Conservation (phyloP, 2,113 vertebrate species). For the Pelusios castaneus region DNA sequence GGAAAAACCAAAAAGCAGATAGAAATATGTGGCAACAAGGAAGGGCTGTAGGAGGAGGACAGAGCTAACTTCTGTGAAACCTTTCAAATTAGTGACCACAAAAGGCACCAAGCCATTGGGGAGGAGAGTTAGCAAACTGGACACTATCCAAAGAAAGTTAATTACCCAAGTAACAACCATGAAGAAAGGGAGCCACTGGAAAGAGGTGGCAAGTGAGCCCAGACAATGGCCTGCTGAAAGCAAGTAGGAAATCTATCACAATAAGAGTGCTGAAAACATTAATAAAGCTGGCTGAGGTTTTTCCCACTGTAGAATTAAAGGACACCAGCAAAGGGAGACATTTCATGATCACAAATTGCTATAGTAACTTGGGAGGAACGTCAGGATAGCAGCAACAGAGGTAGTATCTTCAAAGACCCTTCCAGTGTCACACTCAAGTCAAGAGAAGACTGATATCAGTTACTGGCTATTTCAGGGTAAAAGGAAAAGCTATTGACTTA, state of each 20-base stretch:
- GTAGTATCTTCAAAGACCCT: not conserved
- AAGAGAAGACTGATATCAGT: not conserved
- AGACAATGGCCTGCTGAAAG: not conserved
- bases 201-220: not conserved
- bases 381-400: not conserved
- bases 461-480: not conserved
- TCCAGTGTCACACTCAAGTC: not conserved
- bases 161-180: not conserved
- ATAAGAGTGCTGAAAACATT: not conserved
- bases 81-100: not conserved
- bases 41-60: not conserved
- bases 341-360: not conserved
- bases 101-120: not conserved
- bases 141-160: no score
- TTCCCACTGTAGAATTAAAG: not conserved
- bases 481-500: not conserved
- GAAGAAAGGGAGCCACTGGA: not conserved
- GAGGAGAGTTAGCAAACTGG: no score
- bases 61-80: not conserved
- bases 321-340: not conserved
- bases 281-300: not conserved
- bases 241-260: not conserved
- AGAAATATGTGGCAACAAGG: not conserved
- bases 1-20: not conserved
- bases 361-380: not conserved